Evolutionary conservation across 2,113 vertebrate genomes (phyloP), one percentile per base, ranked within the genome.

Genomic region (Cephalopholis sonnerati): DNA sequence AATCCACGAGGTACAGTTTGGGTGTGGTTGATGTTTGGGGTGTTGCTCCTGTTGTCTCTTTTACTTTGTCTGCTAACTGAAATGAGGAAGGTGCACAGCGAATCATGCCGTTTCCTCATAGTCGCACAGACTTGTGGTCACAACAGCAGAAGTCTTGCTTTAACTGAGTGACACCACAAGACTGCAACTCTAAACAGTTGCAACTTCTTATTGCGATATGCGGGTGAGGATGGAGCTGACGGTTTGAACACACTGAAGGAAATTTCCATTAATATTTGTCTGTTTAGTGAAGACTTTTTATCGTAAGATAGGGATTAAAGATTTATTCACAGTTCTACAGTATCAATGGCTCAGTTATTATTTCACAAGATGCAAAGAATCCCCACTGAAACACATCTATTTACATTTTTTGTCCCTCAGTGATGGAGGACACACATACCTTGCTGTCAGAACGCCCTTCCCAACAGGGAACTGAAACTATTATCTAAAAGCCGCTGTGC

Each of bases 1-100:
- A 0, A 94, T 97, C 70, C 93, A 95, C 24, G 90, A 96, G 93
- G 94, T 94, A 82, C 7, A 11, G 57, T 58, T 54, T 72, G 44
- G 18, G 41, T 69, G 77, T 5, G 53, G 63, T 73, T 44, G 3
- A 41, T 29, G 20, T 24, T 79, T 63, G 12, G 8, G 41, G 72
- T 12, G n/a, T 57, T 81, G 6, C 2, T 36, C 0, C 59, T 29
- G 7, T 41, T 73, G 24, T 25, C 20, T 71, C 15, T 58, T 61
- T 80, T 66, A 18, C 4, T n/a, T 71, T 66, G 74, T 79, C 25
- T 46, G 22, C 50, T 7, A 57, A 72, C 22, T 2, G 20, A 69
- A 84, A 68, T 50, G 13, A 62, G 57, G 36, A 58, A 48, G 46
- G 36, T 41, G 64, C 12, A 20, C 16, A 46, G 1, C 36, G 2